A percentile compares a stretch with the other conserved stretches of the same genome.
phyloP scores from a whole-genome alignment of 1,140 invertebrate species.

The Pseudomyrmex gracilis region DNA sequence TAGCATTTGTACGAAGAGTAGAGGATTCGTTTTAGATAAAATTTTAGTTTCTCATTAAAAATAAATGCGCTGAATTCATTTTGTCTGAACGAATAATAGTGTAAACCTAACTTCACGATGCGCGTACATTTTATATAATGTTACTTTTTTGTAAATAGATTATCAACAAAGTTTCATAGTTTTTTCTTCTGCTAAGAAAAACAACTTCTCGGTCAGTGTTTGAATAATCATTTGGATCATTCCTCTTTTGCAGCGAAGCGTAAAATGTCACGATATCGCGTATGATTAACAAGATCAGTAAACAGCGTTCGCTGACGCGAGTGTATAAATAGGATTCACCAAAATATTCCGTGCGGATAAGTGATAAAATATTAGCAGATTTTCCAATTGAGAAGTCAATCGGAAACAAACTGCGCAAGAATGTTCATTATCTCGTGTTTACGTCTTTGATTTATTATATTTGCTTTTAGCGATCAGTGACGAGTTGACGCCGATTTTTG shows the following conservation, averaged over 20 bases:
- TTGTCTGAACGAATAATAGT: no score
- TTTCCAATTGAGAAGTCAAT: slow-evolving; percentile 13
- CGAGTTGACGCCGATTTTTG: slow-evolving; percentile 10
- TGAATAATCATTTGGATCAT: no score
- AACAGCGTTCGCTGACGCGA: background rate
- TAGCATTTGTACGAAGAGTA: no score
- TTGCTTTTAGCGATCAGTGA: background rate
- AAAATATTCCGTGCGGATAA: background rate
- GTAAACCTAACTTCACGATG: no score
- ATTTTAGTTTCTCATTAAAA: no score
- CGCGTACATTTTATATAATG: no score
- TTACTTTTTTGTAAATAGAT: no score
- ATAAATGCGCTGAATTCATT: no score
- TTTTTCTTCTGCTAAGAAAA: no score
- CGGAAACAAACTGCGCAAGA: background rate
- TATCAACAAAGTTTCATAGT: no score
- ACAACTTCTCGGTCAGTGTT: no score
- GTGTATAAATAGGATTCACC: background rate
- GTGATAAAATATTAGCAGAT: background rate
- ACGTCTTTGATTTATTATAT: background rate
- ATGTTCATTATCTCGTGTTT: background rate
- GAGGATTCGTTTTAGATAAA: no score
- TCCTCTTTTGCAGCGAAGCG: background rate
- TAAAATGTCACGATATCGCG: slow-evolving; percentile 14
- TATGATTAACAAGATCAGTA: background rate